Evolutionary conservation across 1,140 invertebrate genomes (phyloP).

Genomic region (Drosophila gunungcola): DNA sequence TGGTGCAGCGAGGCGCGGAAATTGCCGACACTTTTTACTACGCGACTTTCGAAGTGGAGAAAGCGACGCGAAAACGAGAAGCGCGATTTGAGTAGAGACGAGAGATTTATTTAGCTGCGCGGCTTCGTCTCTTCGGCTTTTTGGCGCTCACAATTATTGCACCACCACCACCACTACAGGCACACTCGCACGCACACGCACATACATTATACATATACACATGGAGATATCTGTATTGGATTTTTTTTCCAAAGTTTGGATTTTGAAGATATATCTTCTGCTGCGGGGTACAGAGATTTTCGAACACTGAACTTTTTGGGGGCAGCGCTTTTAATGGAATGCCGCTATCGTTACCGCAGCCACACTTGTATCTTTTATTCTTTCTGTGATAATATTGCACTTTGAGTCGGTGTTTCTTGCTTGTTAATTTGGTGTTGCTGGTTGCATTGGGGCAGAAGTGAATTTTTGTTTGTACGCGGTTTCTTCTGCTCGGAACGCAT

Average conservation of each 20-base stretch:
- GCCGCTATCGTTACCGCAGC: too few species aligned
- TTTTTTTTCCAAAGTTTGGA: constrained; percentile 68
- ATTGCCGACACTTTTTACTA: constrained; percentile 74
- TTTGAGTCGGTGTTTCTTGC: constrained; percentile 20
- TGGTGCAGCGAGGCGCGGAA: constrained; percentile 68
- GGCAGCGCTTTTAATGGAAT: too few species aligned
- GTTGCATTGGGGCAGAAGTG: constrained; percentile 36
- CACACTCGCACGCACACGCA: constrained; percentile 32
- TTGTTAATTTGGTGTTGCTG: constrained; percentile 24
- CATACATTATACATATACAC: constrained; percentile 43
- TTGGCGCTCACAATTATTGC: constrained; percentile 72
- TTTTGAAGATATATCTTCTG: constrained; percentile 50
- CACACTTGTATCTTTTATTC: background rate
- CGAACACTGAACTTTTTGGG: constrained; percentile 23
- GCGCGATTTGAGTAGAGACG: constrained; percentile 33
- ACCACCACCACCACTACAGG: constrained; percentile 36
- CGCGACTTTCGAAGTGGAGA: constrained; percentile 56
- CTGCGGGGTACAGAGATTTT: constrained; percentile 64
- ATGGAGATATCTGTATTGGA: constrained; percentile 47
- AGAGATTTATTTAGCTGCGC: constrained; percentile 74
- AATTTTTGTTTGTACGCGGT: constrained; percentile 41
- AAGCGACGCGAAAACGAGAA: constrained; percentile 27
- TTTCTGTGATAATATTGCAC: constrained; percentile 8
- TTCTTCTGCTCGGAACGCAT: constrained; percentile 51
- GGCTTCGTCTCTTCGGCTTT: constrained; percentile 70